Base-by-base conservation (phyloP, 2,113 vertebrate genomes). In the Ciconia maguari region DNA sequence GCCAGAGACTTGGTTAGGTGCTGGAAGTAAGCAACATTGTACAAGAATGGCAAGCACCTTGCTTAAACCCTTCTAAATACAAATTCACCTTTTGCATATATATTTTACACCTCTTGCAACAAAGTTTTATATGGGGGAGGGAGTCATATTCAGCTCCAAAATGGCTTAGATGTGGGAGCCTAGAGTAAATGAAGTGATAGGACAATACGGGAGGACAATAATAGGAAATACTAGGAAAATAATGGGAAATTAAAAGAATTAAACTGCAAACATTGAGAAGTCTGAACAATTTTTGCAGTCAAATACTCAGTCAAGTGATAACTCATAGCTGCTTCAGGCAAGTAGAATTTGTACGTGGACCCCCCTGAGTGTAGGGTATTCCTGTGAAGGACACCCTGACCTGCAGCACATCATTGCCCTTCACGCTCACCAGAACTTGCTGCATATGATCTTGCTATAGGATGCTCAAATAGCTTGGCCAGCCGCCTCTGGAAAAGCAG, bases 1-100 rank as follows among this genome's bases (percentile, higher is more conserved):
- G 34, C 11, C 5, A 42, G 16, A 25, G 25, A 17, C 4, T 25
- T 3, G 1, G 36, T 70, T 16, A 38, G 0, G 0, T 8, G 18
- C 26, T 69, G 41, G 51, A 78, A 66, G 25, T 17, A 66, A 57
- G 12, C 7, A 70, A 12, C 0, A 0, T 17, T 30, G 4, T 38
- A 34, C 9, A 48, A 48, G 41, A 58, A 46, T 0, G 0, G 4
- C 17, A 72, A 86, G 15, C 1, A 21, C 26, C 22, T 64, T n/a
- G 10, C 34, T 26, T 55, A 76, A 76, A 42, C 10, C 4, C 17
- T 46, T 25, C 21, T 16, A 85, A 64, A 68, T 60, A 72, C 1
- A 80, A 92, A 64, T 34, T 60, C 41, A 18, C 1, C 8, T 32
- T 65, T 36, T 54, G 4, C 6, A 7, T 58, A 7, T 7, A 7